A percentile compares a stretch with the other conserved stretches of the same genome.
Evolutionary conservation across 2,888 invertebrate genomes (phyloP).

Genomic region (Sinotaia quadrata): DNA sequence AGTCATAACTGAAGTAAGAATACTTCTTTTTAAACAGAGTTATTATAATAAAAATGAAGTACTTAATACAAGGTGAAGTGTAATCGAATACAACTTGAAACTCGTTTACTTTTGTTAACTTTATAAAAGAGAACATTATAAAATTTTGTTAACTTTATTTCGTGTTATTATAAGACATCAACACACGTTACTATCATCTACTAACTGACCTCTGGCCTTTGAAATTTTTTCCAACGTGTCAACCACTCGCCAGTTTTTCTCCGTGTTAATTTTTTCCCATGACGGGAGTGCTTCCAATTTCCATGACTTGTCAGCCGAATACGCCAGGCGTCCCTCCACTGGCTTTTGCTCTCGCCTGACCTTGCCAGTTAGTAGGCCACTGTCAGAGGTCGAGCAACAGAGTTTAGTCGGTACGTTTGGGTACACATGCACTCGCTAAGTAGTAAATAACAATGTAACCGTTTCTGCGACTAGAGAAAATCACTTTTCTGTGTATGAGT

Average conservation of each 20-base stretch:
- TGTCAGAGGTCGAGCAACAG: not conserved
- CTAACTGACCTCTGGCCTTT: not conserved
- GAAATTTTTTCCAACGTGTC: not conserved
- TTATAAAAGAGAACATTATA: too few species aligned
- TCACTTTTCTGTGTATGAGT: too few species aligned
- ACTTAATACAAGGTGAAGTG: not conserved
- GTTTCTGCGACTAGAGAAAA: too few species aligned
- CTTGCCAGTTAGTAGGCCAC: conserved; percentile 40
- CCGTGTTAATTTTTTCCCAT: not conserved
- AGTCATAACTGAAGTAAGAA: too few species aligned
- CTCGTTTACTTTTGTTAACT: too few species aligned
- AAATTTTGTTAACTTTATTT: too few species aligned
- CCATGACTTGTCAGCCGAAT: not conserved
- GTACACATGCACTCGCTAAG: too few species aligned
- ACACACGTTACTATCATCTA: not conserved
- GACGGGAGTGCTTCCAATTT: not conserved
- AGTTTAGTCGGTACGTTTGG: too few species aligned
- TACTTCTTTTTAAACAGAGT: too few species aligned
- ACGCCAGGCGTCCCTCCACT: conserved; percentile 26
- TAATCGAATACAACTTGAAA: not conserved
- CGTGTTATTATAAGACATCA: too few species aligned
- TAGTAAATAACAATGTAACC: too few species aligned
- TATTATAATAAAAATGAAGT: too few species aligned
- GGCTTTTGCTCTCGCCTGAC: conserved; percentile 22
- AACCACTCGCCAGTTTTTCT: not conserved